Percentiles rank a stretch among this genome's conserved stretches.
phyloP scores from a whole-genome alignment of 2,888 invertebrate genomes.

The Volucella inanis region DNA sequence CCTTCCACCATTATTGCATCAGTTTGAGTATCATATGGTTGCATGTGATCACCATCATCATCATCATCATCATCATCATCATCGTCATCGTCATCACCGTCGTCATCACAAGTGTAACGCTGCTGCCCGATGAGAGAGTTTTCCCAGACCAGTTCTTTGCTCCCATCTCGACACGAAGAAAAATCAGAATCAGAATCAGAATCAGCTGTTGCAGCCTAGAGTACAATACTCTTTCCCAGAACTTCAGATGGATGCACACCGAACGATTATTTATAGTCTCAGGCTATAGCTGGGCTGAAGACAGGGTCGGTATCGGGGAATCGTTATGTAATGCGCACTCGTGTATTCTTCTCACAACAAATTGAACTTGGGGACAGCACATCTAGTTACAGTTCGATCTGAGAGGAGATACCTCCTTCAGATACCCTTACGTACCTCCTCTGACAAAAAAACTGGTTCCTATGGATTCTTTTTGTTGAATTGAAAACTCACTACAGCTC shows the following conservation, averaged over 20 bases:
- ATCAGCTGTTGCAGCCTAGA: constrained; percentile 63
- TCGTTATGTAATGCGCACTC: constrained; percentile 68
- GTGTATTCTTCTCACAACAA: constrained; percentile 68
- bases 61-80: constrained; percentile 32
- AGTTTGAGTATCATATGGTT: constrained; percentile 24
- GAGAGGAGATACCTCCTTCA: constrained; percentile 18
- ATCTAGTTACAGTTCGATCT: constrained; percentile 50
- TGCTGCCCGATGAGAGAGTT: constrained; percentile 53
- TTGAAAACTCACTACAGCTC: constrained; percentile 36
- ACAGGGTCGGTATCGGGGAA: constrained; percentile 7
- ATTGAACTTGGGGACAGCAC: constrained; percentile 65
- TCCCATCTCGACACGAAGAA: constrained; percentile 34
- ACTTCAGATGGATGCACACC: constrained; percentile 43
- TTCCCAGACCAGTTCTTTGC: constrained; percentile 70
- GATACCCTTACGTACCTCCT: constrained; percentile 28
- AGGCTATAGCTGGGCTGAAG: constrained; percentile 35
- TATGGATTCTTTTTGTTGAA: constrained; percentile 51
- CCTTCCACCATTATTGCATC: background rate
- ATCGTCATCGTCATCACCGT: constrained; percentile 36
- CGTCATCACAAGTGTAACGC: constrained; percentile 60
- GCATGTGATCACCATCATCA: constrained; percentile 42
- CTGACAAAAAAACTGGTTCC: constrained; percentile 62
- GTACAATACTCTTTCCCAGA: constrained; percentile 73
- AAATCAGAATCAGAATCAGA: constrained; percentile 5
- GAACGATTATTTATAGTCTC: constrained; percentile 69